Conservation (phyloP, 2,888 invertebrate genomes). For the Diloba caeruleocephala region DNA sequence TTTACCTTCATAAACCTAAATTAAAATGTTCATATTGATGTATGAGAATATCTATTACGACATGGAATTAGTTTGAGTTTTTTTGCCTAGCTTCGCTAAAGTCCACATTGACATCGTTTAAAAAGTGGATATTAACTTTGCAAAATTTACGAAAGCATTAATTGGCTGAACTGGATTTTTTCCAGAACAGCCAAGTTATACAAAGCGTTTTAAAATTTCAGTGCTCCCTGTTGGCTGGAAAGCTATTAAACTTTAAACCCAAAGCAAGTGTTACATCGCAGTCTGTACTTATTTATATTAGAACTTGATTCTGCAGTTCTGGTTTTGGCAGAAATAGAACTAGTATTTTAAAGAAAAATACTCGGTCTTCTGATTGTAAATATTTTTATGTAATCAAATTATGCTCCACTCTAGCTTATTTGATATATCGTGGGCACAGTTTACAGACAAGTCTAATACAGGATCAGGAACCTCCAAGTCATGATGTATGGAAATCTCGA, state of each 20-base stretch:
- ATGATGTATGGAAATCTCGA: too few species aligned
- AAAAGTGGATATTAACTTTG: conserved; percentile 27
- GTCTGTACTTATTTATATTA: conserved; percentile 22
- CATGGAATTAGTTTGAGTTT: too few species aligned
- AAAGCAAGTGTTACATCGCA: conserved; percentile 33
- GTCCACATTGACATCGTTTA: conserved; percentile 9
- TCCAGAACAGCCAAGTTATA: conserved; percentile 26
- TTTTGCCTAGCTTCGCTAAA: background rate
- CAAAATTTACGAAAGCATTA: conserved; percentile 37
- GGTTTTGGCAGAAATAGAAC: conserved; percentile 18
- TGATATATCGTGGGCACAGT: too few species aligned
- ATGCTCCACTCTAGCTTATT: too few species aligned
- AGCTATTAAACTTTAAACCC: conserved; percentile 50
- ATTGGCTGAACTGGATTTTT: conserved; percentile 40
- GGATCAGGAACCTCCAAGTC: too few species aligned
- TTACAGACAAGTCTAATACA: too few species aligned
- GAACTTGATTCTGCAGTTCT: conserved; percentile 18
- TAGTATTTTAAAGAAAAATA: background rate
- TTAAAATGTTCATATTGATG: background rate
- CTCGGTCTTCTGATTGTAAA: too few species aligned
- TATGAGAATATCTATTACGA: too few species aligned
- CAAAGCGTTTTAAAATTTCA: conserved; percentile 44
- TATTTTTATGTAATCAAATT: too few species aligned
- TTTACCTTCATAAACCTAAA: conserved; percentile 10
- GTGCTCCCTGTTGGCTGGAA: conserved; percentile 41